Percentiles rank a stretch among this genome's conserved stretches.
These are phyloP conservation scores for Tachyglossus aculeatus DNA, from an alignment of 2,797 vertebrate species.

Conservation along the genomic window DNA sequence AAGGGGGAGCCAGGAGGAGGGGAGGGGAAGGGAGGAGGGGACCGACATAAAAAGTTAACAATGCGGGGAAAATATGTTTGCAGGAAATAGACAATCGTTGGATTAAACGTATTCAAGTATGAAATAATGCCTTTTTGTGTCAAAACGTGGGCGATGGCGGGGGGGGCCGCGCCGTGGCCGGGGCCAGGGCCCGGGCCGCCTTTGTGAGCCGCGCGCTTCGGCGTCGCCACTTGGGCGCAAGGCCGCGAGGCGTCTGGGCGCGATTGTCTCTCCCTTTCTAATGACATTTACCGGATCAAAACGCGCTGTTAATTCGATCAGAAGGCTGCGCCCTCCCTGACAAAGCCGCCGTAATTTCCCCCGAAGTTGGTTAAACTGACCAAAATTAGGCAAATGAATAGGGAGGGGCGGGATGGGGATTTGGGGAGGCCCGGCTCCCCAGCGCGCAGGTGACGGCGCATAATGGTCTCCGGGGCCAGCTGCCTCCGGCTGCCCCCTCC, in stretches of 20 bases:
- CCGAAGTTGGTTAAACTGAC: conserved; percentile 99
- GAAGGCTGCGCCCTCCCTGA: conserved; percentile 98
- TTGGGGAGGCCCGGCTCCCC: conserved; percentile 93
- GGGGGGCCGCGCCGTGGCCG: conserved; percentile 97
- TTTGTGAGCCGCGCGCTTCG: conserved; percentile 96
- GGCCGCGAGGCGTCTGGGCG: conserved; percentile 94
- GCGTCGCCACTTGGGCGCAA: conserved; percentile 98
- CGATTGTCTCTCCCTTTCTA: conserved; percentile 99
- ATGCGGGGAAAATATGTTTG: conserved; percentile 99
- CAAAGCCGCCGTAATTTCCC: conserved; percentile 99
- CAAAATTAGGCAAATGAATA: conserved; percentile 99
- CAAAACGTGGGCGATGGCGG: conserved; percentile 94
- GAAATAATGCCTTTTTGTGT: conserved; percentile 99
- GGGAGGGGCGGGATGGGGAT: too few species aligned
- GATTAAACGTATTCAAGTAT: conserved; percentile 99
- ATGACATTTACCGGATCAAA: conserved; percentile 99
- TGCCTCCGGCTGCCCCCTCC: conserved; percentile 88
- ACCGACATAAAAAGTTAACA: conserved; percentile 90
- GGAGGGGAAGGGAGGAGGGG: too few species aligned
- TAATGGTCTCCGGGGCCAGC: conserved; percentile 96
- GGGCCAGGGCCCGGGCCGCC: conserved; percentile 92
- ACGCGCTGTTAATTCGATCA: conserved; percentile 99
- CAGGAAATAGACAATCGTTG: conserved; percentile 99
- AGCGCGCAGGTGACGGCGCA: conserved; percentile 97
- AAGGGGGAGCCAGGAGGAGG: too few species aligned